phyloP scores from a whole-genome alignment of 2,888 invertebrate genomes.

The Ochropleura plecta region DNA sequence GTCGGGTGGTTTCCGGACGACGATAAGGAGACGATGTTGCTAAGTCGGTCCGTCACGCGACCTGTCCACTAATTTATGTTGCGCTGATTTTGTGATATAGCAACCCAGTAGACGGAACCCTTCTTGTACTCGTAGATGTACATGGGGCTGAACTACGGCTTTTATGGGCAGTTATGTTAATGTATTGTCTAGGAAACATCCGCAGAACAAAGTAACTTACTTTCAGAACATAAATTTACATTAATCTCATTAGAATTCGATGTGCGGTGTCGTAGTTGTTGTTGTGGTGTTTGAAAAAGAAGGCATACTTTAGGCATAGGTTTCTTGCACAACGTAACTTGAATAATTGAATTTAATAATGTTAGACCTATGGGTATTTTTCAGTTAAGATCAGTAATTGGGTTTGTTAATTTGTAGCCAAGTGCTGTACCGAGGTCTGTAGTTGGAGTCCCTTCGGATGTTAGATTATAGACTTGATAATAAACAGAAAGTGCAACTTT shows the following conservation, averaged over 20 bases:
- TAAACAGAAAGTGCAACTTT: slow-evolving; percentile 81
- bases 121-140: slow-evolving; percentile 67
- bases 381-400: slow-evolving; percentile 30
- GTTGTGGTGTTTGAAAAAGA: slow-evolving; percentile 39
- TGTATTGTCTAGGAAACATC: slow-evolving; percentile 79
- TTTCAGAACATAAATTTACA: slow-evolving; percentile 57
- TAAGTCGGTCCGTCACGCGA: slow-evolving; percentile 89
- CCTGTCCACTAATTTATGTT: slow-evolving; percentile 89
- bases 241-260: slow-evolving; percentile 60
- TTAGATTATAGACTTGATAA: slow-evolving; percentile 82
- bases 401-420: slow-evolving; percentile 42
- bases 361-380: slow-evolving; percentile 1
- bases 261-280: slow-evolving; percentile 28
- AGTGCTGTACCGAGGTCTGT: slow-evolving; percentile 42
- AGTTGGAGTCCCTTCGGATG: slow-evolving; percentile 60
- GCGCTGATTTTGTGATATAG: slow-evolving; percentile 87
- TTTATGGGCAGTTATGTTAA: slow-evolving; percentile 80
- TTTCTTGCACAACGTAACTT: not conserved
- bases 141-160: slow-evolving; percentile 55
- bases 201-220: slow-evolving; percentile 61
- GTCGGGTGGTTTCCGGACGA: slow-evolving; percentile 82
- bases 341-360: slow-evolving; percentile 10
- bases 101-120: slow-evolving; percentile 78
- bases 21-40: slow-evolving; percentile 87
- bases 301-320: slow-evolving; percentile 19